These are phyloP conservation scores for Leucania comma DNA, from an alignment of 2,888 invertebrate genomes.

Conservation along the genomic window DNA sequence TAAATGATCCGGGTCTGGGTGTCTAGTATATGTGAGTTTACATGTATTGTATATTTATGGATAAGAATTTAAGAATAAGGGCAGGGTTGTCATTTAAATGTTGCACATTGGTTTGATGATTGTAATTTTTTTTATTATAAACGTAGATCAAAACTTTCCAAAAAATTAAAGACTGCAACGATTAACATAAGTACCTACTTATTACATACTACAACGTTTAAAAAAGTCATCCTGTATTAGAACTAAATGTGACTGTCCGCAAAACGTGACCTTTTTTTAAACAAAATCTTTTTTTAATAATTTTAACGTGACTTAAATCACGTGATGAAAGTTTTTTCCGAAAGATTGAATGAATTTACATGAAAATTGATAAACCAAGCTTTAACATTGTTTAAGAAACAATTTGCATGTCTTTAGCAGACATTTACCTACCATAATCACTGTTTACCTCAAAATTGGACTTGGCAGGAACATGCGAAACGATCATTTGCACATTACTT, in stretches of 20 bases:
- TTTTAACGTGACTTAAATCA: background rate
- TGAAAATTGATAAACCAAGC: conserved; percentile 3
- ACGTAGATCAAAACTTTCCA: background rate
- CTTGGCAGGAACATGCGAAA: conserved; percentile 18
- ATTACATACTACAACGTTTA: background rate
- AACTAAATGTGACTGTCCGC: background rate
- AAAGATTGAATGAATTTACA: conserved; percentile 16
- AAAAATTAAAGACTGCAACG: background rate
- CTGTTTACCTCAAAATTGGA: background rate
- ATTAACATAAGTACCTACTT: background rate
- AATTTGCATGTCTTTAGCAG: conserved; percentile 14
- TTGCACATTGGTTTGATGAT: too few relatives aligned
- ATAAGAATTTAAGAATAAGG: too few relatives aligned
- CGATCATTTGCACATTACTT: conserved; percentile 25
- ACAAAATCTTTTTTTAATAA: background rate
- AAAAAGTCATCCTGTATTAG: background rate
- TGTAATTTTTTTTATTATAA: background rate
- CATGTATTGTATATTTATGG: too few relatives aligned
- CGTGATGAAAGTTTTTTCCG: background rate
- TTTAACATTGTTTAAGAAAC: conserved; percentile 9
- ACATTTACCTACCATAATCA: conserved; percentile 19
- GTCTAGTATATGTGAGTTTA: too few relatives aligned
- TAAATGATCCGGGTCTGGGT: too few relatives aligned
- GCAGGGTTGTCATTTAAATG: too few relatives aligned
- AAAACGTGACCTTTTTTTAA: background rate